phyloP scores from a whole-genome alignment of 2,888 invertebrate species.

The Synanthedon myopaeformis region DNA sequence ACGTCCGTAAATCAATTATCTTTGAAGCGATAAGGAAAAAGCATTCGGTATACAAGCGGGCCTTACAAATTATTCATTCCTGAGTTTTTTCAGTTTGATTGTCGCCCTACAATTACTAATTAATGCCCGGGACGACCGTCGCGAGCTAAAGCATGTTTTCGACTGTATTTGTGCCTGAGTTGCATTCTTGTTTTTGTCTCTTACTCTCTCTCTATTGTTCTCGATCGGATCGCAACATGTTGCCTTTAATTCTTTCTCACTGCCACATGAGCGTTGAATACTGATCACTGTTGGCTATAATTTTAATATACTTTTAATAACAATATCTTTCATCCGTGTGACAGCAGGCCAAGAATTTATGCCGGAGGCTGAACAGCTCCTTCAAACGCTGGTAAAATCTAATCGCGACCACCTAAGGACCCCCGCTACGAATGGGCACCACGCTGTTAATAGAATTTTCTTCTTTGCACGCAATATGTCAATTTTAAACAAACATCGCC shows the following conservation, averaged over 20 bases:
- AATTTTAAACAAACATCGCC: not conserved
- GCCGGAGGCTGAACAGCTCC: not conserved
- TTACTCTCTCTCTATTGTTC: slow-evolving; percentile 58
- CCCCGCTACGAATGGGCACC: not conserved
- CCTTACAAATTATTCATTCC: slow-evolving; percentile 8
- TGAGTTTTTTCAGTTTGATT: slow-evolving; percentile 19
- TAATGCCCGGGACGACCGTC: slow-evolving; percentile 34
- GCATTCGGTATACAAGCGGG: not conserved
- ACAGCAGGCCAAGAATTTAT: not conserved
- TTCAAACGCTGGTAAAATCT: not conserved
- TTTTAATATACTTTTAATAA: not conserved
- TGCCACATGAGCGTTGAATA: slow-evolving; percentile 56
- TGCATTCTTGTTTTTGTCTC: slow-evolving; percentile 47
- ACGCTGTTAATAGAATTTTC: not conserved
- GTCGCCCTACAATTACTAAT: slow-evolving; percentile 62
- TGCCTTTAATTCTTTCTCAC: slow-evolving; percentile 64
- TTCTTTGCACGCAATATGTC: not conserved
- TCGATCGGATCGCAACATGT: slow-evolving; percentile 58
- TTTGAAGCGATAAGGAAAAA: not conserved
- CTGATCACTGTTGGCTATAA: slow-evolving; percentile 26
- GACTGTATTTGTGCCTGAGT: slow-evolving; percentile 35
- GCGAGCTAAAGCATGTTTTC: slow-evolving; percentile 35
- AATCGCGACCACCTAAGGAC: not conserved
- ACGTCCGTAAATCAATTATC: not conserved
- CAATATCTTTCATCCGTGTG: not conserved